Conservation (phyloP, 64 coral and sea anemone genomes). For the Montipora capricornis region DNA sequence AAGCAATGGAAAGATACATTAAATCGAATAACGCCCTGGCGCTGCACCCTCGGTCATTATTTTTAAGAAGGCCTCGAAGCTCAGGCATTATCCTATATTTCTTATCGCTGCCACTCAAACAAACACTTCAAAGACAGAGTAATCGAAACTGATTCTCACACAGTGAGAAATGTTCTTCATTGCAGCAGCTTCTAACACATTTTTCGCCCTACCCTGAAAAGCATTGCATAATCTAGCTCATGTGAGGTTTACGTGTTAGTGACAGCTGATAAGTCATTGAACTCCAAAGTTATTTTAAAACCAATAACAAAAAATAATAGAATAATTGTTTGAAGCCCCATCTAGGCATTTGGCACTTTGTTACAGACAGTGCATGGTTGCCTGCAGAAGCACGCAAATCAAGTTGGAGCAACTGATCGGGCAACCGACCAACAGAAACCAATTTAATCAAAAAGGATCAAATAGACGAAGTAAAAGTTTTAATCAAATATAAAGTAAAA, state of each 20-base stretch:
- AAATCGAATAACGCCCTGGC: too few relatives aligned
- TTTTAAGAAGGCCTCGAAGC: too few relatives aligned
- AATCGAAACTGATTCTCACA: background rate
- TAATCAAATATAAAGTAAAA: background rate
- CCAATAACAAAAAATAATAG: background rate
- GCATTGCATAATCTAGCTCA: background rate
- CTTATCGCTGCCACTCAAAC: background rate
- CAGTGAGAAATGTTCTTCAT: background rate
- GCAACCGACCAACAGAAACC: background rate
- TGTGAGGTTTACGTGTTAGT: background rate
- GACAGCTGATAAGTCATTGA: background rate
- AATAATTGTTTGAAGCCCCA: background rate
- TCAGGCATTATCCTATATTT: background rate
- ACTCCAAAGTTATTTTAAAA: slow-evolving; percentile 2
- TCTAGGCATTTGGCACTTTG: background rate
- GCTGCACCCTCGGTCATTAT: too few relatives aligned
- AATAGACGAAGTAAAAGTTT: background rate
- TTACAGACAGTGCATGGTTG: background rate
- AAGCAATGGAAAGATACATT: too few relatives aligned
- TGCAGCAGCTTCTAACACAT: background rate
- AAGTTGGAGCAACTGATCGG: background rate
- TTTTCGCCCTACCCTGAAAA: background rate
- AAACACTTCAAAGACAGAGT: background rate
- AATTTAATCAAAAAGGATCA: background rate
- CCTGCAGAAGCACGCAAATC: background rate